These are phyloP conservation scores for Gymnoscopelus braueri DNA, from an alignment of 2,797 vertebrate genomes.

Conservation along the genomic window DNA sequence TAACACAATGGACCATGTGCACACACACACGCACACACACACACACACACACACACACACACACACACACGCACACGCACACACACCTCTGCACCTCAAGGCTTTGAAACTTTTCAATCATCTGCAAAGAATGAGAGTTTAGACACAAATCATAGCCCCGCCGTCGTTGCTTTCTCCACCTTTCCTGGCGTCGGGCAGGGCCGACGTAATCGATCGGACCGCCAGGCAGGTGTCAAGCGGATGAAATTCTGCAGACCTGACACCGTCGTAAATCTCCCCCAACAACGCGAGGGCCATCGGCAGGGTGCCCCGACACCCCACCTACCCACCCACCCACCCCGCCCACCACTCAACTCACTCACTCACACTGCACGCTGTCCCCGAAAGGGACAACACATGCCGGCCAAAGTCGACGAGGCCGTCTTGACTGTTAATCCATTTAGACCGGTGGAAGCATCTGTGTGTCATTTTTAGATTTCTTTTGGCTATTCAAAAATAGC, in stretches of 20 bases:
- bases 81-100: slow-evolving; percentile 4
- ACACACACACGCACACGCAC: background rate
- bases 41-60: background rate
- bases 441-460: too few relatives aligned
- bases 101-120: slow-evolving; percentile 23
- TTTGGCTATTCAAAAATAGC: too few relatives aligned
- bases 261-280: slow-evolving; percentile 64
- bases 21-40: background rate
- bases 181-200: slow-evolving; percentile 10
- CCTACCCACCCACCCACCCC: too few relatives aligned
- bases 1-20: slow-evolving; percentile 24
- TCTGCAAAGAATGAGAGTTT: slow-evolving; percentile 27
- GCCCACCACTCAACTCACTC: background rate
- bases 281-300: slow-evolving; percentile 12
- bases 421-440: background rate
- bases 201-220: slow-evolving; percentile 61
- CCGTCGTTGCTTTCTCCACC: background rate
- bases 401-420: background rate
- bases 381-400: background rate
- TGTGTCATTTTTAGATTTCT: too few relatives aligned
- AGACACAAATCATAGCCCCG: slow-evolving; percentile 6
- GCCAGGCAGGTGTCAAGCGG: slow-evolving; percentile 62
- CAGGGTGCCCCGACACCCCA: background rate
- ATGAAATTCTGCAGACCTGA: slow-evolving; percentile 61
- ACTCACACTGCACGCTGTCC: background rate